A percentile compares a stretch with the other conserved stretches of the same genome.
Evolutionary conservation across 1,140 invertebrate species (phyloP).

Genomic region (Platorchestia sp.): DNA sequence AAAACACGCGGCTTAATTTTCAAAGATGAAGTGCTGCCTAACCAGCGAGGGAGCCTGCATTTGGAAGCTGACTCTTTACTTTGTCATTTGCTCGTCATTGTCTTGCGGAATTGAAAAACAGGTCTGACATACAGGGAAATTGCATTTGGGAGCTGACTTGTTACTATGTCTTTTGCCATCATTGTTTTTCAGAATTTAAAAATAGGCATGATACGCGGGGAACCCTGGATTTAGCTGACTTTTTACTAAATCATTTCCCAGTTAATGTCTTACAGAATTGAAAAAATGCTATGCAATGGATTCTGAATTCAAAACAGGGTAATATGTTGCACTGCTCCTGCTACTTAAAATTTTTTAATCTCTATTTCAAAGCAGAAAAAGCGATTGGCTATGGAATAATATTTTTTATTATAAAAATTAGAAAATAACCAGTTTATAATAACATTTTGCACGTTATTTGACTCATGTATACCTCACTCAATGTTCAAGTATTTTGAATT

Average conservation of each 20-base stretch:
- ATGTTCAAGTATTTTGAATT: no score
- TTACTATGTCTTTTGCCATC: neutral
- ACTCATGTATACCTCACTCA: no score
- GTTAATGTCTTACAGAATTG: neutral
- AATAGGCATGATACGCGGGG: no score
- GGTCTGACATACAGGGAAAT: no score
- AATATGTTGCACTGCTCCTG: neutral
- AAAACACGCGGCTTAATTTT: constrained; percentile 25
- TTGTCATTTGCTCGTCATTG: neutral
- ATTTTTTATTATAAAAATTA: no score
- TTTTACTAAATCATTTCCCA: neutral
- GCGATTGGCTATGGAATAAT: neutral
- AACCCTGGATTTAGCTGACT: neutral
- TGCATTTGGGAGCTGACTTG: neutral
- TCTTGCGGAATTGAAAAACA: neutral
- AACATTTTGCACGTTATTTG: no score
- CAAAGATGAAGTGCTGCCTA: neutral
- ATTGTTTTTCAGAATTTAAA: neutral
- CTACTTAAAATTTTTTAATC: neutral
- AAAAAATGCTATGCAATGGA: neutral
- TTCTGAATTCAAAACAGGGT: neutral
- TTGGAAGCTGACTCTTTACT: neutral
- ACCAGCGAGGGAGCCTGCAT: neutral
- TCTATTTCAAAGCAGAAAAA: neutral
- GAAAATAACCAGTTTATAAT: no score